Evolutionary conservation across 1,140 invertebrate genomes (phyloP).

Genomic region (Drosophila bipectinata): DNA sequence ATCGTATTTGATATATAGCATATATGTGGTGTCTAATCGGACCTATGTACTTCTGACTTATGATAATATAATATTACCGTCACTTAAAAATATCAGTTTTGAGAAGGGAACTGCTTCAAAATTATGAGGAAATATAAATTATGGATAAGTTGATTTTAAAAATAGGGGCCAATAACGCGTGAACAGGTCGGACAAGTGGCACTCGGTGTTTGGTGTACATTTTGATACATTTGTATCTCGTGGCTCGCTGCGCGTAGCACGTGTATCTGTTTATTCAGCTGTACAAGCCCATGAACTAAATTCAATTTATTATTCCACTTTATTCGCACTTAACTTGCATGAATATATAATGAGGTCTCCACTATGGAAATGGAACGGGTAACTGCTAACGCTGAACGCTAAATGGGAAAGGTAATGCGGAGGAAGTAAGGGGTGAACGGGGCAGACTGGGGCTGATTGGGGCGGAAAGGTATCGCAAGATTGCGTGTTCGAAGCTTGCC

Average conservation of each 20-base stretch:
- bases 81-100: too few relatives aligned
- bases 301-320: slow-evolving; percentile 79
- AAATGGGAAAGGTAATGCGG: slow-evolving; percentile 15
- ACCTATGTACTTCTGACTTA: too few relatives aligned
- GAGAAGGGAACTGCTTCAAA: too few relatives aligned
- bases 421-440: background rate
- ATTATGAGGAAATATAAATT: too few relatives aligned
- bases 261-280: slow-evolving; percentile 66
- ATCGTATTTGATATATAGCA: too few relatives aligned
- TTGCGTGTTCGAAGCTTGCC: slow-evolving; percentile 49
- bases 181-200: background rate
- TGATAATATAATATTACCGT: too few relatives aligned
- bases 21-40: too few relatives aligned
- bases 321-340: slow-evolving; percentile 80
- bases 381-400: slow-evolving; percentile 14
- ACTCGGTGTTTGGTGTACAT: background rate
- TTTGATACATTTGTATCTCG: slow-evolving; percentile 57
- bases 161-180: slow-evolving; percentile 8
- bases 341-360: slow-evolving; percentile 71
- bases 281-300: slow-evolving; percentile 53
- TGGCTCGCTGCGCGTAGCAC: slow-evolving; percentile 21
- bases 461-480: slow-evolving; percentile 13
- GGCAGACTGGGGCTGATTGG: background rate
- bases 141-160: too few relatives aligned
- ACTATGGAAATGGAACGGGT: slow-evolving; percentile 14